These are phyloP conservation scores for Clanis bilineata DNA, from an alignment of 2,888 invertebrate genomes.

Conservation along the genomic window DNA sequence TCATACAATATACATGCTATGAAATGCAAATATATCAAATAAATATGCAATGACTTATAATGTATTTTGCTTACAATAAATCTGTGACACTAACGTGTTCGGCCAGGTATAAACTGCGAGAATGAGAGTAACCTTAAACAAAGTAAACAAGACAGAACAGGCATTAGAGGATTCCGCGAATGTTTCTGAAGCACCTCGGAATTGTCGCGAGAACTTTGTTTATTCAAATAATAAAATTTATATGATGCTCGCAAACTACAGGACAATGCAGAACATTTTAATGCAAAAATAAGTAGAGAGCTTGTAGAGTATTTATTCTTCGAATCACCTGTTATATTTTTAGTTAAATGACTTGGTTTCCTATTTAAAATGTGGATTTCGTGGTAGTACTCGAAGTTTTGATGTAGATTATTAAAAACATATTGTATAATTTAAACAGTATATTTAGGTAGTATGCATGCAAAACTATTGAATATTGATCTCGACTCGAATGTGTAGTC, in stretches of 20 bases:
- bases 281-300: neutral
- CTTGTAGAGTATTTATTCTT: neutral
- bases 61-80: neutral
- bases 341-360: too few relatives aligned
- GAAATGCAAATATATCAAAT: too few relatives aligned
- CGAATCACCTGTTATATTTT: too few relatives aligned
- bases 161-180: constrained; percentile 1
- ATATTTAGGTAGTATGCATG: too few relatives aligned
- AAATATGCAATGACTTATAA: too few relatives aligned
- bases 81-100: neutral
- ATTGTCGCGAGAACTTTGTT: neutral
- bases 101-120: neutral
- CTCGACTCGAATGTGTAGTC: too few relatives aligned
- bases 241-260: neutral
- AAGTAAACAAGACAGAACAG: neutral
- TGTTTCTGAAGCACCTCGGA: neutral
- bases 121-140: neutral
- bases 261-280: neutral
- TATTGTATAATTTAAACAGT: too few relatives aligned
- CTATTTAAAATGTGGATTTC: too few relatives aligned
- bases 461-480: too few relatives aligned
- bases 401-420: too few relatives aligned
- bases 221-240: neutral
- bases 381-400: too few relatives aligned
- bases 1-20: too few relatives aligned